Conservation (phyloP, 1,140 invertebrate genomes). For the Globodera rostochiensis region DNA sequence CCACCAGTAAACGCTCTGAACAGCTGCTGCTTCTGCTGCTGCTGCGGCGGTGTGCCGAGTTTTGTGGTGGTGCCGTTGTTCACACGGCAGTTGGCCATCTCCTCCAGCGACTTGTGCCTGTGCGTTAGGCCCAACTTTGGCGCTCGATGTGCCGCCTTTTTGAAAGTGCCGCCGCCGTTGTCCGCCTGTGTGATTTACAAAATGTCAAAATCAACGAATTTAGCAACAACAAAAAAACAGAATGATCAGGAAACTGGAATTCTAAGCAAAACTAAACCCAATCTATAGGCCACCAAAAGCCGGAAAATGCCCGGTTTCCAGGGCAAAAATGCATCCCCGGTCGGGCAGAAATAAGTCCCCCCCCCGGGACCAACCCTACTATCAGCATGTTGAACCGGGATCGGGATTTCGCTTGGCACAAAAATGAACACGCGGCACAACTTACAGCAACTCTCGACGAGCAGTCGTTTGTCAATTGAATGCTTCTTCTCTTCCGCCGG, state of each 20-base stretch:
- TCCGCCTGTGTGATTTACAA: not conserved
- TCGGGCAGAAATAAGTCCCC: too few relatives aligned
- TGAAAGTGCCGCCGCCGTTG: not conserved
- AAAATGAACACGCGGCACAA: not conserved
- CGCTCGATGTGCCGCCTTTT: not conserved
- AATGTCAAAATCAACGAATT: too few relatives aligned
- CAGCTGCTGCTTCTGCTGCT: not conserved
- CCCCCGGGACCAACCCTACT: too few relatives aligned
- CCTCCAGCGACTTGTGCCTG: slow-evolving; percentile 19
- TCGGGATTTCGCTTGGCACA: too few relatives aligned
- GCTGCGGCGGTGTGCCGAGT: not conserved
- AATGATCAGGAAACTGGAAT: too few relatives aligned
- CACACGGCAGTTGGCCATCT: slow-evolving; percentile 2
- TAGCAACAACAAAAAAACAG: too few relatives aligned
- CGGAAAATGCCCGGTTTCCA: too few relatives aligned
- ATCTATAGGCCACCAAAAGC: too few relatives aligned
- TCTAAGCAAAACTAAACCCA: too few relatives aligned
- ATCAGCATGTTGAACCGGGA: too few relatives aligned
- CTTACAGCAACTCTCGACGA: not conserved
- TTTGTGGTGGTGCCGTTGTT: not conserved
- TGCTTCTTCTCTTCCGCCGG: not conserved
- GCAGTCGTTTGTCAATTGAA: slow-evolving; percentile 1
- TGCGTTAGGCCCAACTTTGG: slow-evolving; percentile 3
- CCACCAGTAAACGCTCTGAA: not conserved
- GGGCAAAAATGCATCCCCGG: too few relatives aligned